A percentile compares a stretch with the other conserved stretches of the same genome.
Conservation (phyloP, 2,888 invertebrate genomes). For the Lysandra bellargus region DNA sequence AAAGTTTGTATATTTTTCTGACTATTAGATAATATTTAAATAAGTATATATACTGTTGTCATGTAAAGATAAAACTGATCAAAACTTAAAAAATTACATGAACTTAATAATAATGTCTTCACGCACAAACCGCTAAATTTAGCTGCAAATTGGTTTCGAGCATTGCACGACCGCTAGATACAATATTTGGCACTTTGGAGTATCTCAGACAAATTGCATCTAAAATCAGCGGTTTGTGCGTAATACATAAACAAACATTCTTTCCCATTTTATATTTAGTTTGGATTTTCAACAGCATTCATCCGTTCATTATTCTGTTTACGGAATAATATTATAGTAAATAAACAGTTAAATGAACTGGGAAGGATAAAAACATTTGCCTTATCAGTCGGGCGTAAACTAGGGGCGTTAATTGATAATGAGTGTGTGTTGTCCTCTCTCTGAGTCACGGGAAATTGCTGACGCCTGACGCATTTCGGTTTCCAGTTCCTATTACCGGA, state of each 20-base stretch:
- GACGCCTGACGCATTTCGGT: constrained; percentile 14
- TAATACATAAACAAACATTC: not conserved
- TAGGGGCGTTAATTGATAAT: constrained; percentile 25
- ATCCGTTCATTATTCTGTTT: not conserved
- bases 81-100: too few relatives aligned
- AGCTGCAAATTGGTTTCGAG: too few relatives aligned
- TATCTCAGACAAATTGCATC: not conserved
- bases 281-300: not conserved
- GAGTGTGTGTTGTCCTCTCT: not conserved
- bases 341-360: not conserved
- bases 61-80: too few relatives aligned
- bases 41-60: too few relatives aligned
- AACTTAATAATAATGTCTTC: too few relatives aligned
- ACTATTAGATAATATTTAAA: too few relatives aligned
- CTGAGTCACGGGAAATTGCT: not conserved
- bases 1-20: not conserved
- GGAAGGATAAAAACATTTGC: not conserved
- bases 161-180: too few relatives aligned
- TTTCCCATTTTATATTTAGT: not conserved
- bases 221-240: not conserved
- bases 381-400: constrained; percentile 28
- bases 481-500: constrained; percentile 7
- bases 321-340: not conserved
- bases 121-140: too few relatives aligned
- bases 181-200: too few relatives aligned